These are phyloP conservation scores for Anthoscopus minutus DNA, from an alignment of 2,113 vertebrate species.

Conservation along the genomic window DNA sequence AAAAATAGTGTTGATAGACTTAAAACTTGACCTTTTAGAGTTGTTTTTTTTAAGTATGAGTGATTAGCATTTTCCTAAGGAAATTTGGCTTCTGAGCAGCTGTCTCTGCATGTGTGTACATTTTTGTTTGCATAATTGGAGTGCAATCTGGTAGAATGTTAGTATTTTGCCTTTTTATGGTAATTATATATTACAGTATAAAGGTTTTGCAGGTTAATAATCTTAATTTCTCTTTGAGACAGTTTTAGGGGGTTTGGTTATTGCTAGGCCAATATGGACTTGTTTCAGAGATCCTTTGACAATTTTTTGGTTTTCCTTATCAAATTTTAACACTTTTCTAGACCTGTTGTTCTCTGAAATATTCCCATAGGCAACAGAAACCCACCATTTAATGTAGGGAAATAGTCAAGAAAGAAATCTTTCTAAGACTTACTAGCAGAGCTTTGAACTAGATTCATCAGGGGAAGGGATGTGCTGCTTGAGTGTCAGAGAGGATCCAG, in stretches of 20 bases:
- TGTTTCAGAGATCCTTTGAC: not conserved
- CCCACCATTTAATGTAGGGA: not conserved
- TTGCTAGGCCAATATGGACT: not conserved
- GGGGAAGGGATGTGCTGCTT: not conserved
- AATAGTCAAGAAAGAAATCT: not conserved
- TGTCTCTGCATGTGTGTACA: not conserved
- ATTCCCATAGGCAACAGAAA: not conserved
- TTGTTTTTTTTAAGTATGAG: accelerated
- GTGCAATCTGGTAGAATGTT: not conserved
- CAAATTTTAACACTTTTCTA: not conserved
- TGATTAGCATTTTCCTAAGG: not conserved
- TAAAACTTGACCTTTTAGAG: not conserved
- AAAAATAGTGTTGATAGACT: not conserved
- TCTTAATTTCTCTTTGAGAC: not conserved
- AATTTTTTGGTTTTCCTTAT: not conserved
- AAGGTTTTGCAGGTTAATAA: not conserved
- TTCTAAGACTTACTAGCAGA: not conserved
- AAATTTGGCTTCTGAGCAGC: not conserved
- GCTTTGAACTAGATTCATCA: not conserved
- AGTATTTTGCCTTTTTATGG: not conserved
- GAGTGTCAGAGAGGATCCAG: not conserved
- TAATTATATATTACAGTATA: not conserved
- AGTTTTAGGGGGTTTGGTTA: not conserved
- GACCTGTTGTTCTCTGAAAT: not conserved
- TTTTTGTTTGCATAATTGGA: not conserved